Base-by-base conservation (phyloP, 2,113 vertebrate genomes). In the Rhodinocichla rosea region DNA sequence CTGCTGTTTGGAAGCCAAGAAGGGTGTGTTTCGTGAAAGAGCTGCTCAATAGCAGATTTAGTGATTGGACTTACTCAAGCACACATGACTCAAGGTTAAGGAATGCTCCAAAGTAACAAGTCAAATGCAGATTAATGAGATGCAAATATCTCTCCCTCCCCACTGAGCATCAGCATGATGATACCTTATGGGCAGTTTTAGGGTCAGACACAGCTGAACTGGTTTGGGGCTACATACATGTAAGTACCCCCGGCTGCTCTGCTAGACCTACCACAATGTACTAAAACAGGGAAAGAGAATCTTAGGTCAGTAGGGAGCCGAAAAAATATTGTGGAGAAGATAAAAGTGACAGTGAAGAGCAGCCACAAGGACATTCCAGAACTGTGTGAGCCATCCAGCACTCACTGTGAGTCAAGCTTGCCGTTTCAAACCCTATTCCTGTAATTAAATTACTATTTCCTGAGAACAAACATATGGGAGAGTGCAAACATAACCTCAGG, bases 41-140 rank as follows among this genome's bases (percentile, higher is more conserved):
- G 62, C 81, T 79, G 33, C 28, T 32, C 75, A 56, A 42, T 26
- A 78, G 57, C 53, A 78, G 52, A 90, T 75, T 32, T 20, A 89
- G 37, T n/a, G 87, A 87, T 15, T 0, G 1, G 62, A 42, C 53
- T 85, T 75, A 53, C 32, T 82, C 44, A 50, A 81, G 76, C 17
- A 59, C 39, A 79, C 40, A 79, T 77, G 75, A 95, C 79, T 91
- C 30, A 33, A 47, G 7, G 49, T 64, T 83, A 80, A 93, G 79
- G 82, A 90, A 94, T 40, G 55, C 75, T 86, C 85, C 47, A 32
- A 56, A 87, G 45, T 21, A 81, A 74, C 30, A 71, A 93, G 33
- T 80, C 50, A 73, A 80, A 76, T 0, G 4, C 67, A 77, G 50
- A 33, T 77, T 60, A 95, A 45, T 15, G 14, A 78, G 28, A 87